These are phyloP conservation scores for Oceanodroma leucorhoa DNA, from an alignment of 2,797 vertebrate genomes.

Conservation along the genomic window DNA sequence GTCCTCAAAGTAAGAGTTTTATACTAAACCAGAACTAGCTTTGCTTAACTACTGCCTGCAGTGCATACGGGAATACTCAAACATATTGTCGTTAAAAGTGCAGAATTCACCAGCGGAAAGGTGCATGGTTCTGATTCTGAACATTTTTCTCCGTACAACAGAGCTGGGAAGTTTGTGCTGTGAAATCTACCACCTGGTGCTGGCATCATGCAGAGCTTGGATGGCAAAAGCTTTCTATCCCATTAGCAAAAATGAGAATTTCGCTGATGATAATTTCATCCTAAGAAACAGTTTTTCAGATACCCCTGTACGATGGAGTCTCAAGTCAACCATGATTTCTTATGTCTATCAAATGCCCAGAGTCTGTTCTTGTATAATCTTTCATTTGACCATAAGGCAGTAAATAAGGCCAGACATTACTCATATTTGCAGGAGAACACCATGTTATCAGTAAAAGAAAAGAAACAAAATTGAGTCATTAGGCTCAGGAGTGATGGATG, in stretches of 20 bases:
- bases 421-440: not conserved
- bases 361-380: not conserved
- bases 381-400: not conserved
- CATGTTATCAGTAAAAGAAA: not conserved
- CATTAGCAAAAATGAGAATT: not conserved
- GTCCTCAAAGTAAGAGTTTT: not conserved
- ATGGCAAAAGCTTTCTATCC: not conserved
- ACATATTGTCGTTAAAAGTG: not conserved
- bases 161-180: not conserved
- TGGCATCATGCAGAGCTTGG: not conserved
- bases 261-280: not conserved
- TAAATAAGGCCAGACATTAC: not conserved
- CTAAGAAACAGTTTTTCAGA: not conserved
- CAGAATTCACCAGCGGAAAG: not conserved
- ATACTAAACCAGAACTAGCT: not conserved
- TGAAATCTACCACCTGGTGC: not conserved
- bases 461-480: not conserved
- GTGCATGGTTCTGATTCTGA: fast-evolving
- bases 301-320: not conserved
- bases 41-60: not conserved
- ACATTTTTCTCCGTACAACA: not conserved
- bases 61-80: not conserved
- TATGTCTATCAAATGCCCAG: not conserved
- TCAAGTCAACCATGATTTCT: not conserved
- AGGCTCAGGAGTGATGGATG: not conserved